These are phyloP conservation scores for Nannoperca australis DNA, from an alignment of 2,797 vertebrate species.

Conservation along the genomic window DNA sequence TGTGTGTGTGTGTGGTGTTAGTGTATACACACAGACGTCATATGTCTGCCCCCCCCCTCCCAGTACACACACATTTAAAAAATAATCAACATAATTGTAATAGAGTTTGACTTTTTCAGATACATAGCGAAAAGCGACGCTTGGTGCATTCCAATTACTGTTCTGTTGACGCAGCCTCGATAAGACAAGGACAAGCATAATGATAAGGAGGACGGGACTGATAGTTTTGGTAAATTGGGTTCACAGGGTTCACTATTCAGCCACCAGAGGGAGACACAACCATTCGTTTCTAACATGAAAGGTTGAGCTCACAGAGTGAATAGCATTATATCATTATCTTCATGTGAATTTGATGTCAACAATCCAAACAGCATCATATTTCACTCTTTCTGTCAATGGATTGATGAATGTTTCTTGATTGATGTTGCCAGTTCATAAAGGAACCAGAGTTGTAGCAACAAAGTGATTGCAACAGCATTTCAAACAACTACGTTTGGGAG, in stretches of 20 bases:
- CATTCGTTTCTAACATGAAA: slow-evolving; percentile 18
- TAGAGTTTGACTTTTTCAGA: slow-evolving; percentile 46
- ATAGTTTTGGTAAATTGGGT: slow-evolving; percentile 17
- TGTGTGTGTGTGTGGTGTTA: not conserved
- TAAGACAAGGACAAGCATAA: slow-evolving; percentile 43
- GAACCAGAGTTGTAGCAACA: not conserved
- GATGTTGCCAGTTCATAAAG: not conserved
- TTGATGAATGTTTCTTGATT: slow-evolving; percentile 1
- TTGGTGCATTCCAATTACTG: slow-evolving; percentile 53
- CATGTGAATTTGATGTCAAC: slow-evolving; percentile 1
- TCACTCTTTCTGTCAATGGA: not conserved
- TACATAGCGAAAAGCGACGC: slow-evolving; percentile 44
- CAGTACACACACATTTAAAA: not conserved
- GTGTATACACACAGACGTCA: slow-evolving; percentile 16
- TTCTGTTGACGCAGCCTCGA: slow-evolving; percentile 44
- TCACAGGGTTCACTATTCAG: not conserved
- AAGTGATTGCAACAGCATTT: not conserved
- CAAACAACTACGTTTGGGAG: not conserved
- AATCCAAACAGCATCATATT: not conserved
- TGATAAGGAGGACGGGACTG: slow-evolving; percentile 33
- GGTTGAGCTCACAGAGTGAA: not conserved
- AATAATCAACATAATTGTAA: slow-evolving; percentile 30
- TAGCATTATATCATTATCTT: not conserved
- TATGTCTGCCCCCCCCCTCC: slow-evolving; percentile 10
- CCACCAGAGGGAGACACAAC: slow-evolving; percentile 72